A percentile compares a stretch with the other conserved stretches of the same genome.
phyloP scores from a whole-genome alignment of 35 echinoderm and acorn worm genomes.

The Apostichopus japonicus region DNA sequence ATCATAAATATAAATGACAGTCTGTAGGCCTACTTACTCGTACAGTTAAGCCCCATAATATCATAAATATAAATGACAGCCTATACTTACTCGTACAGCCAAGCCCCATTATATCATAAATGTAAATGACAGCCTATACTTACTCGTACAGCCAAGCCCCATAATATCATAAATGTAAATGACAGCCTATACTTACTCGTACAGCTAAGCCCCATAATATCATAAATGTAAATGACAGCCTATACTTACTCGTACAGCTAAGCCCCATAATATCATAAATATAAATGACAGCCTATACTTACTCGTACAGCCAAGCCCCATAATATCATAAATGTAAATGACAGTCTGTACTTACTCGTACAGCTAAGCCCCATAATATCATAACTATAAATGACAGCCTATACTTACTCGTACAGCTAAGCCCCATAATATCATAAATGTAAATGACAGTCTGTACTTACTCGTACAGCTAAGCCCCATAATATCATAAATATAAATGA shows the following conservation, averaged over 20 bases:
- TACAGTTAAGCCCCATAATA: conserved; percentile 17
- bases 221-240: too few relatives aligned
- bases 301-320: not conserved
- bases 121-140: not conserved
- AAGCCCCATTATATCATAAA: not conserved
- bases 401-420: not conserved
- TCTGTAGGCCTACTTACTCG: not conserved
- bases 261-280: not conserved
- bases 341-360: not conserved
- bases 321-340: not conserved
- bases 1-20: not conserved
- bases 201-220: too few relatives aligned
- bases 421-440: not conserved
- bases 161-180: too few relatives aligned
- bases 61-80: not conserved
- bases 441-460: not conserved
- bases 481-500: too few relatives aligned
- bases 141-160: too few relatives aligned
- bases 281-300: not conserved
- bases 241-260: too few relatives aligned
- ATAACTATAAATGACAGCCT: not conserved
- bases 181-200: too few relatives aligned
- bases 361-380: conserved; percentile 17
- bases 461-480: too few relatives aligned
- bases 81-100: not conserved